Evolutionary conservation across 2,797 vertebrate genomes (phyloP).

Genomic region (Limosa lapponica): DNA sequence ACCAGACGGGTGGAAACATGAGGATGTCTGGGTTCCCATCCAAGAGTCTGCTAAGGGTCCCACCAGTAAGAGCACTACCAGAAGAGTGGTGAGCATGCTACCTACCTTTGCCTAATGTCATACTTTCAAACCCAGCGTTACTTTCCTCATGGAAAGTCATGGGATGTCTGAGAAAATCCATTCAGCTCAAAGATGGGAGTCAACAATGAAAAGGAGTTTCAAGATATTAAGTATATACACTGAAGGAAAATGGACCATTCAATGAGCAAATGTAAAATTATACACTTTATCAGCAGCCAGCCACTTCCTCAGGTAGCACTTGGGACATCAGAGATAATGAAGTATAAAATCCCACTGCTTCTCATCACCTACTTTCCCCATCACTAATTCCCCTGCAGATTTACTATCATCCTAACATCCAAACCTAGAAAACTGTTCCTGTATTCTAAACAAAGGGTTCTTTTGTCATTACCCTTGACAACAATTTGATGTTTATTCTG

Average conservation of each 20-base stretch:
- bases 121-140: neutral
- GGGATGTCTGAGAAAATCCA: neutral
- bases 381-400: neutral
- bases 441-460: neutral
- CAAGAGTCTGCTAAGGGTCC: neutral
- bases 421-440: neutral
- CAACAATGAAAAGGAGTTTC: neutral
- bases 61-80: neutral
- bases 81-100: neutral
- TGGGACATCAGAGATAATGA: neutral
- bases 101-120: neutral
- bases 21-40: neutral
- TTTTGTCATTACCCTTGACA: neutral
- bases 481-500: neutral
- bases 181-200: neutral
- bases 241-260: neutral
- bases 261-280: neutral
- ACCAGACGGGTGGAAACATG: neutral
- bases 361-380: neutral
- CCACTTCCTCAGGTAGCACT: neutral
- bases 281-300: constrained; percentile 8
- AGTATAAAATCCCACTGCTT: constrained; percentile 2
- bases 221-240: neutral
- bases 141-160: neutral
- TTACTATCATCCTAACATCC: neutral